A percentile compares a stretch with the other conserved stretches of the same genome.
These are phyloP conservation scores for Pammene aurita DNA, from an alignment of 2,888 invertebrate species.

Conservation along the genomic window DNA sequence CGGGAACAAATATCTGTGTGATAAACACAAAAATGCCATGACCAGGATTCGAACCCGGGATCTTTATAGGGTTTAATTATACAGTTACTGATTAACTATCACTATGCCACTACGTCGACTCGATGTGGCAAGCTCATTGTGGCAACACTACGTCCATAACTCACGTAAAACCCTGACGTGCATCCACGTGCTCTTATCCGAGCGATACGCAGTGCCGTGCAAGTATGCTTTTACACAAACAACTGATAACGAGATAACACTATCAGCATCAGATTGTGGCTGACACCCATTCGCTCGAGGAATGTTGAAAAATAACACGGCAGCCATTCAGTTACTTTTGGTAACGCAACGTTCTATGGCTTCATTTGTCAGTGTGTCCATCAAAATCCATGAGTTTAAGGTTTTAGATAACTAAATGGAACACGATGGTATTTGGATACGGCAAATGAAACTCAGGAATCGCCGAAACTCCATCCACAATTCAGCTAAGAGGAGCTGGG, in stretches of 20 bases:
- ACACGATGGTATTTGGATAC: too few species aligned
- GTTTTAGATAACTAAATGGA: too few species aligned
- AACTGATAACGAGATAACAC: conserved; percentile 37
- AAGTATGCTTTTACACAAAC: conserved; percentile 42
- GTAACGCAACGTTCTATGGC: neutral
- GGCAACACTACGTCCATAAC: neutral
- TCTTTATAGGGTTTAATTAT: too few species aligned
- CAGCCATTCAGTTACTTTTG: neutral
- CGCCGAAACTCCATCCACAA: too few species aligned
- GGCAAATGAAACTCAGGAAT: too few species aligned
- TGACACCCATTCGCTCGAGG: conserved; percentile 38
- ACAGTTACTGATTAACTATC: neutral
- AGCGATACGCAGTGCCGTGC: conserved; percentile 48
- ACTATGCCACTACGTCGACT: neutral
- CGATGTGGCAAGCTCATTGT: neutral
- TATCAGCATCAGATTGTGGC: conserved; percentile 29
- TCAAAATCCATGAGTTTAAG: too few species aligned
- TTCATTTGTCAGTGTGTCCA: too few species aligned
- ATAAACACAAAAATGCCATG: too few species aligned
- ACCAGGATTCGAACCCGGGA: too few species aligned
- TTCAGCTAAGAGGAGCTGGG: too few species aligned
- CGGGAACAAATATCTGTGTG: too few species aligned
- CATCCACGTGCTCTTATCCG: conserved; percentile 35
- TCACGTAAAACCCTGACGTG: conserved; percentile 34
- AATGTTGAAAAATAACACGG: conserved; percentile 38